A percentile compares a stretch with the other conserved stretches of the same genome.
These are phyloP conservation scores for Xyrauchen texanus DNA, from an alignment of 2,113 vertebrate species.

Conservation along the genomic window DNA sequence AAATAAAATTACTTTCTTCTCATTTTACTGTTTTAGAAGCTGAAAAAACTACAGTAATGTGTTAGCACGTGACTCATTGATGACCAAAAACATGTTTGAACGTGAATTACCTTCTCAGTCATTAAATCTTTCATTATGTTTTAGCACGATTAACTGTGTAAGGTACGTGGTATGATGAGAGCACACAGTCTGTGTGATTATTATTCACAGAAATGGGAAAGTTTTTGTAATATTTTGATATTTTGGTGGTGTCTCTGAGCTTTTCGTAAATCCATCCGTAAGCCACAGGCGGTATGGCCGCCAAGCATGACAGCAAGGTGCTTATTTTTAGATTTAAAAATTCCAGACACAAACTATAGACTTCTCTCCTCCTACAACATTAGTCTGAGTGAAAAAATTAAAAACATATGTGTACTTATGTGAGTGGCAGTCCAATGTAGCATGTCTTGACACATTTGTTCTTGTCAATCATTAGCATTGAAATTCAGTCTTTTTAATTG, in stretches of 20 bases:
- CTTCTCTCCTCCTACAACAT: conserved; percentile 21
- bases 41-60: too few relatives aligned
- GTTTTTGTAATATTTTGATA: conserved; percentile 51
- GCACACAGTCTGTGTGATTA: conserved; percentile 15
- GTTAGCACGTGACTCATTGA: too few relatives aligned
- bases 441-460: conserved; percentile 35
- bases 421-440: conserved; percentile 18
- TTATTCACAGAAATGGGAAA: conserved; percentile 42
- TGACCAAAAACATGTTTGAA: background rate
- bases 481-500: conserved; percentile 46
- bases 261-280: conserved; percentile 48
- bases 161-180: background rate
- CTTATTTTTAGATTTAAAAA: conserved; percentile 46
- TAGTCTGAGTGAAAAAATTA: conserved; percentile 19
- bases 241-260: conserved; percentile 46
- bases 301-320: background rate
- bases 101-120: background rate
- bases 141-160: background rate
- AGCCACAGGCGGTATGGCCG: conserved; percentile 45
- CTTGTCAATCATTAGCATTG: conserved; percentile 40
- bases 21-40: too few relatives aligned
- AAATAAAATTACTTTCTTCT: too few relatives aligned
- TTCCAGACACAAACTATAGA: conserved; percentile 57
- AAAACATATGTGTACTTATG: conserved; percentile 25
- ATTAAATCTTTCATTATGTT: background rate